Percentiles rank a stretch among this genome's conserved stretches.
Conservation (phyloP, 2,888 invertebrate species). For the Drosophila barbarae region DNA sequence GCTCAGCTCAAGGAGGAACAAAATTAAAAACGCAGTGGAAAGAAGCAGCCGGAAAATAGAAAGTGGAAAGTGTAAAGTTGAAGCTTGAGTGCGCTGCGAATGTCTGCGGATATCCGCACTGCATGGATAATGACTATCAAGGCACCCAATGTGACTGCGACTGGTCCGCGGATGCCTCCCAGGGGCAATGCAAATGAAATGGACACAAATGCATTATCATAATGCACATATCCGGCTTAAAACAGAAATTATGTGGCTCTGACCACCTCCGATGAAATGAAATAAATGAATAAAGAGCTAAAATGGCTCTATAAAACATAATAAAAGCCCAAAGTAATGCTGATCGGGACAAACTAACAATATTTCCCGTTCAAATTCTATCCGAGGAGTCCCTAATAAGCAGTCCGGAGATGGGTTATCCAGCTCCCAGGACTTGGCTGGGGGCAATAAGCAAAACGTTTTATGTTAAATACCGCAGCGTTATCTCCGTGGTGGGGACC, state of each 20-base stretch:
- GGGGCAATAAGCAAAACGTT: constrained; percentile 48
- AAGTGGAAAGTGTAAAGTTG: constrained; percentile 29
- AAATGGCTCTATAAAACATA: neutral
- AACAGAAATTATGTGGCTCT: neutral
- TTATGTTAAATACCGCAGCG: constrained; percentile 60
- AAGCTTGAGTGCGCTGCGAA: constrained; percentile 25
- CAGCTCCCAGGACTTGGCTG: constrained; percentile 1
- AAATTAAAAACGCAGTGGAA: constrained; percentile 36
- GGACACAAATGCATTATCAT: constrained; percentile 5
- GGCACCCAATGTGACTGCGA: constrained; percentile 5
- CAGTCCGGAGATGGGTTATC: neutral
- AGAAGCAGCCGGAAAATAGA: constrained; percentile 18
- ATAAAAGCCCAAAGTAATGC: neutral
- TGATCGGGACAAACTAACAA: neutral
- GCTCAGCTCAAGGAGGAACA: constrained; percentile 23
- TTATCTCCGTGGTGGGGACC: constrained; percentile 30
- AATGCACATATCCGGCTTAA: constrained; percentile 6
- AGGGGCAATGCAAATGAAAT: constrained; percentile 4
- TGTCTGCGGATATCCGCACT: constrained; percentile 29
- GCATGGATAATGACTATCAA: constrained; percentile 1
- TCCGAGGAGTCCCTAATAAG: constrained; percentile 1
- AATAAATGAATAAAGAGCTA: neutral
- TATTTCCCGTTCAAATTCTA: neutral
- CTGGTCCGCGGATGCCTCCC: neutral
- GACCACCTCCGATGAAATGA: neutral